phyloP scores from a whole-genome alignment of 2,888 invertebrate species.

The Creontiades dilutus region DNA sequence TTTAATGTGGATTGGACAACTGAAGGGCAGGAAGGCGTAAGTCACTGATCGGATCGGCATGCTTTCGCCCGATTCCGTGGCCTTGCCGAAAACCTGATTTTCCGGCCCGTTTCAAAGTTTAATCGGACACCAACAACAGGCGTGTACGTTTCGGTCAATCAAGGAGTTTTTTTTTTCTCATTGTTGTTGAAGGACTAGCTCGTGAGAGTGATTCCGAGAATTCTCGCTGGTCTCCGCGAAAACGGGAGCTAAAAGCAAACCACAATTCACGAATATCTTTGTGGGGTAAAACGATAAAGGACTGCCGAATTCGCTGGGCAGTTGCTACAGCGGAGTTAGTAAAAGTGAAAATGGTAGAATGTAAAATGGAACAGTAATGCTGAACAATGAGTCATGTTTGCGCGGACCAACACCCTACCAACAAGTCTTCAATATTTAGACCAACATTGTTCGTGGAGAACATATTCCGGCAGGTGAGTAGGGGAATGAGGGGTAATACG shows the following conservation, averaged over 20 bases:
- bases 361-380: too few relatives aligned
- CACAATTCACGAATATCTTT: too few relatives aligned
- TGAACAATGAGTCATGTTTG: too few relatives aligned
- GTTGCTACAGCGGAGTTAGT: too few relatives aligned
- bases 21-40: constrained; percentile 36
- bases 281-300: too few relatives aligned
- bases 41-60: constrained; percentile 32
- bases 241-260: background rate
- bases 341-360: too few relatives aligned
- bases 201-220: background rate
- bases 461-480: too few relatives aligned
- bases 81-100: constrained; percentile 42
- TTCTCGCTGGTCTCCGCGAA: background rate
- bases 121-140: constrained; percentile 27
- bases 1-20: constrained; percentile 2
- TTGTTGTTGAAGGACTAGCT: background rate
- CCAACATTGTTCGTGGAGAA: too few relatives aligned
- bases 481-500: too few relatives aligned
- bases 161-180: background rate
- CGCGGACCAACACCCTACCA: too few relatives aligned
- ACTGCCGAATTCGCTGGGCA: too few relatives aligned
- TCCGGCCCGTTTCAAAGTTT: constrained; percentile 28
- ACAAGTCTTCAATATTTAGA: too few relatives aligned
- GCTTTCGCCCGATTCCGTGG: constrained; percentile 39
- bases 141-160: constrained; percentile 26